Evolutionary conservation across 1,140 invertebrate species (phyloP), one percentile per base, ranked within the genome.

Genomic region (Venturia canescens): DNA sequence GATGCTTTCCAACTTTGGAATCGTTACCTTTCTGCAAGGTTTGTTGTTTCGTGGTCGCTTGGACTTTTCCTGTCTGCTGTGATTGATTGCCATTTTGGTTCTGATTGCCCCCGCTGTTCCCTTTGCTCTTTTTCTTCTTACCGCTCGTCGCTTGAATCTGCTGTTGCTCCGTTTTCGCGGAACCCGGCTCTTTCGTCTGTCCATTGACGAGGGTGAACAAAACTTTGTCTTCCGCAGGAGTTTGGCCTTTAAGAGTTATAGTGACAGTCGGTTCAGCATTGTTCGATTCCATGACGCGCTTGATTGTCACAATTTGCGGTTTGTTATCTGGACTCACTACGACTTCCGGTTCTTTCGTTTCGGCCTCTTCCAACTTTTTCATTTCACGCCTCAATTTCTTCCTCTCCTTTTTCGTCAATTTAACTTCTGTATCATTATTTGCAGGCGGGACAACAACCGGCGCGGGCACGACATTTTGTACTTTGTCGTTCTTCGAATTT

Each of bases 201-300:
- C 95, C 95, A 88, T 96, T 96, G 3, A 96, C 93, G 67, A 96
- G 90, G 3, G 95, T 96, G 85, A 95, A 96, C 0, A 96, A 88
- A 44, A 96, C 93, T 87, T 95, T 94, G 84, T 96, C 95, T 85
- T 96, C 94, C 76, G 95, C 95, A 13, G 95, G 95, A 1, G 95
- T 95, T 83, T 95, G 94, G 16, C 95, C 95, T 84, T 96, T 95
- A 15, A 96, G 90, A 1, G 95, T 96, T 44, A 96, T 95, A 0
- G 95, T 96, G 3, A 96, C 95, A 7, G 94, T 95, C 34, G 95
- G 95, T 82, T 95, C 94, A 16, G 93, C 91, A 83, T 93, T 94
- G 78, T 93, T 93, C 7, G 93, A 93, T 82, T 95, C 94, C 90
- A 94, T 94, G 0, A 96, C 94, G 27, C 95, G 90, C 72, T 95